Conservation (phyloP, 2,797 vertebrate species). For the Paramormyrops hopkinsi region DNA sequence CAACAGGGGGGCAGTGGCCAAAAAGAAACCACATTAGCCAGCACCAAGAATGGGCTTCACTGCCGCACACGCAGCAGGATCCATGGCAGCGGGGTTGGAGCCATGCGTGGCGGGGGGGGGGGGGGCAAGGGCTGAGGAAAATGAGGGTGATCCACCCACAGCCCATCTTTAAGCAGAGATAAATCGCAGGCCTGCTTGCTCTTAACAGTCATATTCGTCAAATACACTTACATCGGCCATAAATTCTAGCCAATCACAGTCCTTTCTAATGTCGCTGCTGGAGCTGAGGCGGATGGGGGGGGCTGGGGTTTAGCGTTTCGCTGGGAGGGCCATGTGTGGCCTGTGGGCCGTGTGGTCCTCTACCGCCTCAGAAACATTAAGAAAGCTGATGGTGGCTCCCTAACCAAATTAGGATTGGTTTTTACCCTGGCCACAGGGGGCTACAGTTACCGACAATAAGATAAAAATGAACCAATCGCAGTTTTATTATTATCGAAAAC, state of each 20-base stretch:
- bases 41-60: neutral
- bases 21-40: neutral
- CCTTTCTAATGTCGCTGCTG: conserved; percentile 46
- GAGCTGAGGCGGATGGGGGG: conserved; percentile 29
- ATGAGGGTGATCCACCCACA: conserved; percentile 42
- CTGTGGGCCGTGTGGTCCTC: conserved; percentile 66
- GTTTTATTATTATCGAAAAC: conserved; percentile 76
- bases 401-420: conserved; percentile 76
- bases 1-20: neutral
- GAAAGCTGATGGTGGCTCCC: conserved; percentile 58
- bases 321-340: conserved; percentile 14
- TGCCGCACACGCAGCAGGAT: neutral
- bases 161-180: conserved; percentile 55
- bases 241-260: conserved; percentile 63
- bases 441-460: conserved; percentile 77
- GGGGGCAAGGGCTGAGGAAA: conserved; percentile 18
- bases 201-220: conserved; percentile 80
- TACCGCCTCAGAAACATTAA: conserved; percentile 70
- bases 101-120: neutral
- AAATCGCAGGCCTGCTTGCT: conserved; percentile 63
- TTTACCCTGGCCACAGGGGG: conserved; percentile 61
- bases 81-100: neutral
- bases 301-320: conserved; percentile 23
- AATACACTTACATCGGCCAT: conserved; percentile 72
- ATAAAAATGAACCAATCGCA: conserved; percentile 75